These are phyloP conservation scores for Drosophila lini DNA, from an alignment of 1,140 invertebrate species.

Conservation along the genomic window DNA sequence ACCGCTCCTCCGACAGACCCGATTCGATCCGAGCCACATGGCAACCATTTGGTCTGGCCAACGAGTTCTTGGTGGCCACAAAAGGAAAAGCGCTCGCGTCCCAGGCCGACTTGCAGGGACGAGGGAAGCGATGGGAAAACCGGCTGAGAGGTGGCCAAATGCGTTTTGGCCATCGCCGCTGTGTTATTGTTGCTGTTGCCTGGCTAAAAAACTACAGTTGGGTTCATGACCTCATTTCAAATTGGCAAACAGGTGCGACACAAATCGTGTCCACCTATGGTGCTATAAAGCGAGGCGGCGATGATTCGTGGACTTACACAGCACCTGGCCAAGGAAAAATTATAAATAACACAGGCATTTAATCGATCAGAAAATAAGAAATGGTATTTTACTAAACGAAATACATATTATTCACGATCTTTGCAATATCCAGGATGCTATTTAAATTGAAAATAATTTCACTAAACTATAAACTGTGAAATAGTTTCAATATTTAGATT, in stretches of 20 bases:
- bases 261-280: conserved; percentile 47
- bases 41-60: conserved; percentile 48
- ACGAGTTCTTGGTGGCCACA: conserved; percentile 81
- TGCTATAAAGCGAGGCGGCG: conserved; percentile 44
- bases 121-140: conserved; percentile 54
- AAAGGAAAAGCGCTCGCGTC: conserved; percentile 68
- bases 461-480: too few relatives aligned
- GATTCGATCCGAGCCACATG: conserved; percentile 42
- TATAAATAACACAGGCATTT: conserved; percentile 22
- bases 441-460: too few relatives aligned
- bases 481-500: too few relatives aligned
- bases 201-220: conserved; percentile 71
- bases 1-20: conserved; percentile 11
- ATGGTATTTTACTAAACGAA: neutral
- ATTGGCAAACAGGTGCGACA: conserved; percentile 80
- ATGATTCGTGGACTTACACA: conserved; percentile 12
- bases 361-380: neutral
- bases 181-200: conserved; percentile 43
- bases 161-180: conserved; percentile 44
- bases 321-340: conserved; percentile 20
- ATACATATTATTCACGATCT: neutral
- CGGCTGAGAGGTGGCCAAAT: conserved; percentile 70
- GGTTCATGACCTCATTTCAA: conserved; percentile 80
- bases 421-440: neutral
- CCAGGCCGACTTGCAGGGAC: conserved; percentile 23